A percentile compares a stretch with the other conserved stretches of the same genome.
Conservation (phyloP, 2,797 vertebrate species). For the Microctenopoma stevenorrisi region DNA sequence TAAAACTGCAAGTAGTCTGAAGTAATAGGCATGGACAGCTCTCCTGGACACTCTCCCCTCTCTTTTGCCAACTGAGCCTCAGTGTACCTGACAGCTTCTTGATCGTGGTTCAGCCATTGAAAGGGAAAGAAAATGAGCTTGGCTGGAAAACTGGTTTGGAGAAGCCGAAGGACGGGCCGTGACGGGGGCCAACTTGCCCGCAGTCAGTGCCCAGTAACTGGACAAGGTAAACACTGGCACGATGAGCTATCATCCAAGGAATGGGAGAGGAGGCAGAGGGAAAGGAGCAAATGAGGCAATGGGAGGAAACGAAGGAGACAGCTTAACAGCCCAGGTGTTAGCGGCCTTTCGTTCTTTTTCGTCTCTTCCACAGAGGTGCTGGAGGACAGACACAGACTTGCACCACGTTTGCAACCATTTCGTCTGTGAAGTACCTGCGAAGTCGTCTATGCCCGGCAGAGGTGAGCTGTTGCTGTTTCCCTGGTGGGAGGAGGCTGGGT, state of each 20-base stretch:
- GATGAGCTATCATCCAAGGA: conserved; percentile 74
- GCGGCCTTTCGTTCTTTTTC: conserved; percentile 44
- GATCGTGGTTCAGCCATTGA: conserved; percentile 79
- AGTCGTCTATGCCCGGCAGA: conserved; percentile 59
- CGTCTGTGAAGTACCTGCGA: conserved; percentile 67
- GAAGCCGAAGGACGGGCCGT: conserved; percentile 65
- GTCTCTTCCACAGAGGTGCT: conserved; percentile 35
- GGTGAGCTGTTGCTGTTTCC: conserved; percentile 59
- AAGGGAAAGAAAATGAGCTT: conserved; percentile 67
- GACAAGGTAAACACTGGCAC: conserved; percentile 79
- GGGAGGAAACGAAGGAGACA: conserved; percentile 66
- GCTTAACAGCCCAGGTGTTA: conserved; percentile 67
- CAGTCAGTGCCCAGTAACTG: conserved; percentile 75
- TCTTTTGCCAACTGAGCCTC: conserved; percentile 71
- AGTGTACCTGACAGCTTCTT: conserved; percentile 81
- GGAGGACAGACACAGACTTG: conserved; percentile 21
- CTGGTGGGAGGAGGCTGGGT: conserved; percentile 52
- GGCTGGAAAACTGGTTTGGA: conserved; percentile 71
- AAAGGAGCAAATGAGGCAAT: conserved; percentile 73
- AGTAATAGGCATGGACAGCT: conserved; percentile 80
- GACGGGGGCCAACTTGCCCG: conserved; percentile 63
- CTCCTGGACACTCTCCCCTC: conserved; percentile 71
- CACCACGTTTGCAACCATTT: conserved; percentile 40
- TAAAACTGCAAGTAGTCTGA: conserved; percentile 75
- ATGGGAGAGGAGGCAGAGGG: conserved; percentile 60